Evolutionary conservation across 1,140 invertebrate genomes (phyloP).

Genomic region (Drosophila parvula): DNA sequence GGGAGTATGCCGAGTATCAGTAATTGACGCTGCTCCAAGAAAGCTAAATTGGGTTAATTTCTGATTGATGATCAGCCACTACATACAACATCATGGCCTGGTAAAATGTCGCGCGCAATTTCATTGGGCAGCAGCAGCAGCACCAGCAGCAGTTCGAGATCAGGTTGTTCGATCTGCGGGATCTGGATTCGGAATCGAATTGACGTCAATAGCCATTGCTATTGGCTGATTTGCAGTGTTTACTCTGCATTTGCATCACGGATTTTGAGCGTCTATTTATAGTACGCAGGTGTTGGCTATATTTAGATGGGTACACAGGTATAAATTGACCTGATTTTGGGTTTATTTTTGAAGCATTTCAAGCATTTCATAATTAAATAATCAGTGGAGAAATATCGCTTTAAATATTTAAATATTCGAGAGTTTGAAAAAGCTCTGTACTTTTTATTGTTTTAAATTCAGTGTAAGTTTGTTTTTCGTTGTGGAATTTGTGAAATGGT

Average conservation of each 20-base stretch:
- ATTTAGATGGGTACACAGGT: background rate
- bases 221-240: slow-evolving; percentile 7
- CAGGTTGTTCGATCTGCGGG: slow-evolving; percentile 32
- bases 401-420: too few species aligned
- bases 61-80: slow-evolving; percentile 56
- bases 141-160: slow-evolving; percentile 14
- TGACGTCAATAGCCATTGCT: slow-evolving; percentile 34
- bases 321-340: background rate
- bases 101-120: slow-evolving; percentile 49
- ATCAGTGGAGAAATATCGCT: accelerated
- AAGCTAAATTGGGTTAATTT: slow-evolving; percentile 65
- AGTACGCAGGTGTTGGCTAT: slow-evolving; percentile 21
- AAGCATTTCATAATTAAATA: background rate
- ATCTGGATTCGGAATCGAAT: slow-evolving; percentile 19
- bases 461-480: too few species aligned
- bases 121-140: slow-evolving; percentile 41
- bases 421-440: too few species aligned
- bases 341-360: background rate
- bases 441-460: too few species aligned
- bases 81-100: slow-evolving; percentile 29
- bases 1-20: slow-evolving; percentile 15
- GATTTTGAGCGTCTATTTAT: slow-evolving; percentile 38
- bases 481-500: too few species aligned
- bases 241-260: slow-evolving; percentile 33
- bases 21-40: slow-evolving; percentile 39